Evolutionary conservation across 2,888 invertebrate species (phyloP), one percentile per base, ranked within the genome.

Genomic region (Mesorhabditis sp.): DNA sequence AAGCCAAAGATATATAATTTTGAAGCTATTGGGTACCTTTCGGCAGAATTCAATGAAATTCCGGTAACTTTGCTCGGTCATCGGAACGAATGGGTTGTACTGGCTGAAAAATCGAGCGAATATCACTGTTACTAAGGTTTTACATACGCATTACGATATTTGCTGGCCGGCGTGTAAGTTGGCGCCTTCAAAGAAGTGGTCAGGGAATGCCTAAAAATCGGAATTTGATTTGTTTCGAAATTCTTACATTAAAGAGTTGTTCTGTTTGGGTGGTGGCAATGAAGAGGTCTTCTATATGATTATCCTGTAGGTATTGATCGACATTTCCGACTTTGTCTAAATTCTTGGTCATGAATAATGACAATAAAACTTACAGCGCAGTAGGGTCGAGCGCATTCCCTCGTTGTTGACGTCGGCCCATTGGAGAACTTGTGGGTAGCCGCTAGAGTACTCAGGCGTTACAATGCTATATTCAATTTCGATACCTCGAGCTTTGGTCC

Each of bases 131-230:
- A 50, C 7, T 13, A 13, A 13, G 58, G 7, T 10, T 13, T 50
- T n/a, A 50, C 58, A 2, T 50, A 50, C 58, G 58, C 10, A 50
- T 50, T 50, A 2, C 58, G 63, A 61, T 74, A 67, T 15, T 64
- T 65, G 13, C 69, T 65, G 5, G 70, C 28, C 50, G 68, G 69
- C 13, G 70, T 74, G 65, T 72, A 74, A 5, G 72, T 72, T 4
- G 74, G 72, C 6, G 71, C 69, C 65, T 74, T 74, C 45, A 74
- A 67, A 43, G 28, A 64, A 72, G 64, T 72, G 70, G 50, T 74
- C 74, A 15, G 74, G 70, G 63, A 72, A 74, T 15, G 74, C 74
- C 70, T 74, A 50, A 28, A 71, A 67, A n/a, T 7, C 0, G 13
- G 43, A 13, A 13, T 50, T 50, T 28, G 7, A 50, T 13, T 13